Conservation (phyloP, 92 coral and sea anemone genomes). For the Paragorgia papillata region DNA sequence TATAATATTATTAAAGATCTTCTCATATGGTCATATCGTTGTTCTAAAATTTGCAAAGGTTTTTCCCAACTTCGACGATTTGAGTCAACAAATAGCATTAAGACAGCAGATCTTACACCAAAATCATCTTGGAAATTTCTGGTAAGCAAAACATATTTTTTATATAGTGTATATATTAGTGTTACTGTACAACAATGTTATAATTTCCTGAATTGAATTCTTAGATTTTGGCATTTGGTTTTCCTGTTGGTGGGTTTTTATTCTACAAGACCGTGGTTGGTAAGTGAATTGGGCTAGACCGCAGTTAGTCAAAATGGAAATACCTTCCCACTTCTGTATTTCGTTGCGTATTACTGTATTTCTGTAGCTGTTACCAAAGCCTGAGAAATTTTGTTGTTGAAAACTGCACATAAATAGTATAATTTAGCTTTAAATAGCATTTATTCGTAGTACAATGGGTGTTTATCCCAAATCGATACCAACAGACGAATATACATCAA, state of each 20-base stretch:
- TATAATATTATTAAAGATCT: background rate
- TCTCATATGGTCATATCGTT: background rate
- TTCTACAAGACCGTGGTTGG: slow-evolving; percentile 39
- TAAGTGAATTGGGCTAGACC: background rate
- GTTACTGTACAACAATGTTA: background rate
- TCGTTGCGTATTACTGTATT: no score
- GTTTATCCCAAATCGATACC: no score
- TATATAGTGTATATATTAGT: background rate
- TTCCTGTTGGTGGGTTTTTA: slow-evolving; percentile 34
- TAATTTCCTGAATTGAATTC: no score
- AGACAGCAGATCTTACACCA: background rate
- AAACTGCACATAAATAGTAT: no score
- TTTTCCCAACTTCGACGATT: slow-evolving; percentile 21
- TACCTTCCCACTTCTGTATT: no score
- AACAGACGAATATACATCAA: no score
- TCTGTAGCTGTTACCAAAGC: no score
- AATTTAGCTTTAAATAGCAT: no score
- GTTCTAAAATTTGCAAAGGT: slow-evolving; percentile 16
- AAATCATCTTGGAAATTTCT: slow-evolving; percentile 35
- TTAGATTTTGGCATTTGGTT: slow-evolving; percentile 32
- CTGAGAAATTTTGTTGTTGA: no score
- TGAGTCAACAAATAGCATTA: slow-evolving; percentile 13
- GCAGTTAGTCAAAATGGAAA: no score
- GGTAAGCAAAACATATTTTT: background rate
- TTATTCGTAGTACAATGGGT: no score